Evolutionary conservation across 2,888 invertebrate genomes (phyloP).

Genomic region (Agrotis segetum): DNA sequence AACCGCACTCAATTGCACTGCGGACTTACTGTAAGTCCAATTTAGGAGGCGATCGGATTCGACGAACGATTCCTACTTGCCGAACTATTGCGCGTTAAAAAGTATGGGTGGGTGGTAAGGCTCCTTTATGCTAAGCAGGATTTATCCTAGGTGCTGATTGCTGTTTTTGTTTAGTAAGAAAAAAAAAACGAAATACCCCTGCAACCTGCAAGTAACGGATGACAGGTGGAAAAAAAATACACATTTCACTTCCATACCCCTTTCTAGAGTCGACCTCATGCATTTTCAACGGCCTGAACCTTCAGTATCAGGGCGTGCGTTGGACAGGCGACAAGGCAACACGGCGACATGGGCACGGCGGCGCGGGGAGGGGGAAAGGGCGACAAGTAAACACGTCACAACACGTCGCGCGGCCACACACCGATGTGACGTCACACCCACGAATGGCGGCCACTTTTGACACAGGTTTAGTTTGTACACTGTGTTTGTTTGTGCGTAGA

Average conservation of each 20-base stretch:
- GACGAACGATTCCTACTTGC: conserved; percentile 24
- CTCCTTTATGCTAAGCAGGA: conserved; percentile 11
- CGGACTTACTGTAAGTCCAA: conserved; percentile 60
- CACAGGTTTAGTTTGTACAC: not conserved
- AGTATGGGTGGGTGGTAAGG: not conserved
- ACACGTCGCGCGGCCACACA: conserved; percentile 55
- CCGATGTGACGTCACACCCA: conserved; percentile 37
- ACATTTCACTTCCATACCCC: conserved; percentile 2
- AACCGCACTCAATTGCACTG: conserved; percentile 57
- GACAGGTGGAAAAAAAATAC: not conserved
- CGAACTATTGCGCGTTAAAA: conserved; percentile 30
- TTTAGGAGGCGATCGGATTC: conserved; percentile 49
- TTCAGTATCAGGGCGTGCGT: conserved; percentile 36
- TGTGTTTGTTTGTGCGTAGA: not conserved
- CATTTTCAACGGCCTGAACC: conserved; percentile 21
- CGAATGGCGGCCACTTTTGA: conserved; percentile 23
- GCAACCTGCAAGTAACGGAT: not conserved
- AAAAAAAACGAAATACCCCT: not conserved
- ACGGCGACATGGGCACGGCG: conserved; percentile 37
- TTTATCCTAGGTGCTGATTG: not conserved
- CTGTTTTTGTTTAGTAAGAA: not conserved
- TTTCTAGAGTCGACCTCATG: conserved; percentile 14
- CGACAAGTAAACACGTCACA: conserved; percentile 63
- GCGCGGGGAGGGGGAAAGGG: conserved; percentile 20
- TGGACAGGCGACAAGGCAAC: conserved; percentile 45